These are phyloP conservation scores for Staurois parvus DNA, from an alignment of 2,797 vertebrate species.

Conservation along the genomic window DNA sequence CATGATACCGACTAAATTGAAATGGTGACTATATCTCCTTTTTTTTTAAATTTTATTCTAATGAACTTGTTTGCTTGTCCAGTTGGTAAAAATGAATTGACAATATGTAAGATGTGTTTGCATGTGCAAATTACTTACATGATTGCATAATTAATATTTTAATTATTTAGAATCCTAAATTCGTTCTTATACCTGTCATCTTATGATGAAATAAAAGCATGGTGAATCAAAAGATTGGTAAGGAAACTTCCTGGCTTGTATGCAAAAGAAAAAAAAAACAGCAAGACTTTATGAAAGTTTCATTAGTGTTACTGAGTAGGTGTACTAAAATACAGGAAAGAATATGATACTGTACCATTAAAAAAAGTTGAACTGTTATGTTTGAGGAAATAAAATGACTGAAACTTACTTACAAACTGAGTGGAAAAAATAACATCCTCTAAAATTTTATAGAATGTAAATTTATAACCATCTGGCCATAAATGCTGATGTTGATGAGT, in stretches of 20 bases:
- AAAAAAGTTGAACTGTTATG: conserved; percentile 76
- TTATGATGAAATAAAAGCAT: not conserved
- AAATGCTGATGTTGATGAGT: conserved; percentile 87
- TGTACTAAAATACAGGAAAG: conserved; percentile 73
- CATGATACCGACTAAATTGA: too few relatives aligned
- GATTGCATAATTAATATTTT: too few relatives aligned
- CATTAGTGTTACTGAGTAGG: conserved; percentile 68
- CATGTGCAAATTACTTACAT: too few relatives aligned
- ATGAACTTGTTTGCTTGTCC: too few relatives aligned
- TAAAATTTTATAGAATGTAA: conserved; percentile 85
- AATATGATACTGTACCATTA: conserved; percentile 76
- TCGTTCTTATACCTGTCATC: not conserved
- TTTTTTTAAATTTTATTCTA: not conserved
- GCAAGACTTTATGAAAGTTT: conserved; percentile 71
- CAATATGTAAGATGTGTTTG: too few relatives aligned
- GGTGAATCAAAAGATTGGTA: not conserved
- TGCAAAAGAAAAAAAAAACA: conserved; percentile 67
- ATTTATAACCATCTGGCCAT: conserved; percentile 94
- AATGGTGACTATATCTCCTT: not conserved
- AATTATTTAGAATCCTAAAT: too few relatives aligned
- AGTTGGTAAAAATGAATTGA: too few relatives aligned
- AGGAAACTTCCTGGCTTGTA: conserved; percentile 63
- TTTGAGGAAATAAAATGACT: conserved; percentile 80
- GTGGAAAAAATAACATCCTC: conserved; percentile 82
- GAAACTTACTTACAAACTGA: conserved; percentile 83